A percentile compares a stretch with the other conserved stretches of the same genome.
Conservation (phyloP, 2,113 vertebrate species). For the Colinus virginianus region DNA sequence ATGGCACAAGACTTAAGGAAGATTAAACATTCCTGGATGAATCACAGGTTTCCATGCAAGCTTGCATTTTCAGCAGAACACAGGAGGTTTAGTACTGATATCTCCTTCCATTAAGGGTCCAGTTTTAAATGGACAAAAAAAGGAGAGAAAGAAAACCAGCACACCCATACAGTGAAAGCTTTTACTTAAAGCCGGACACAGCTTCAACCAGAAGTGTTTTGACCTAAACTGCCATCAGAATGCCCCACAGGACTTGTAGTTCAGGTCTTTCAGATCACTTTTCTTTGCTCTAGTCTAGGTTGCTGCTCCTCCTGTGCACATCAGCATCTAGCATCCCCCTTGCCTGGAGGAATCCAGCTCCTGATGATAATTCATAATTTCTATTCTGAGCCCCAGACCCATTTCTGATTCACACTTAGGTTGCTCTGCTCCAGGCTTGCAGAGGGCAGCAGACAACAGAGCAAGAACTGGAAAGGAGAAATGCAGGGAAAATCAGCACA, state of each 20-base stretch:
- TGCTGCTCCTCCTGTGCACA: not conserved
- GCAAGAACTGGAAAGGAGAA: not conserved
- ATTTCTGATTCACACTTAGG: not conserved
- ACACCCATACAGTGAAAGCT: not conserved
- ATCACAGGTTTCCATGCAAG: not conserved
- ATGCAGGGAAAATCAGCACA: not conserved
- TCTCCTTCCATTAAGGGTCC: not conserved
- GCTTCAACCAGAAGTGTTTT: not conserved
- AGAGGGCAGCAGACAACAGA: not conserved
- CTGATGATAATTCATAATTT: fast-evolving
- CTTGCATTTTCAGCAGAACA: not conserved
- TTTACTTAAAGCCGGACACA: not conserved
- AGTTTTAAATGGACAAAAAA: not conserved
- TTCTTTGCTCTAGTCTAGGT: not conserved
- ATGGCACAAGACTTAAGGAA: not conserved
- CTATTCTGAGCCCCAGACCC: not conserved
- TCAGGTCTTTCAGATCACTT: not conserved
- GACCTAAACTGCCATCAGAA: not conserved
- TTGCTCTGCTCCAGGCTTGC: not conserved
- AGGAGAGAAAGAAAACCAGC: not conserved
- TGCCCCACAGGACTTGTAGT: not conserved
- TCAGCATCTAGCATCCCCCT: not conserved
- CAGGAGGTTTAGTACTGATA: not conserved
- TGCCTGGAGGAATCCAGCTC: not conserved
- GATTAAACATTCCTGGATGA: not conserved